Base-by-base conservation (phyloP, 2,113 vertebrate genomes). In the Egretta garzetta region DNA sequence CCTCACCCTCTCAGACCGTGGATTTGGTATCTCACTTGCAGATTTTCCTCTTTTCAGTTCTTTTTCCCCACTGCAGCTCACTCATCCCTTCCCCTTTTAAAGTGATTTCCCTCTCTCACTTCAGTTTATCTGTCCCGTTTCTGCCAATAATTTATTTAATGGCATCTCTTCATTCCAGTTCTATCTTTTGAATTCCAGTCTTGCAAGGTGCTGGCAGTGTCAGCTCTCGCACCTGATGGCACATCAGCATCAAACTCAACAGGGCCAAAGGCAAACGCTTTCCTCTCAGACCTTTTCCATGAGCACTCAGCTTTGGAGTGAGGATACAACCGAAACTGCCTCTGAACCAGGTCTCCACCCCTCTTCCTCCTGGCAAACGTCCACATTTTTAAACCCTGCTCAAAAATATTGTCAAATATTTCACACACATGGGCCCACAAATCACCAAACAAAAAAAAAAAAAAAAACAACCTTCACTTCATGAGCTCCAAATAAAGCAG, bases 191-290 rank as follows among this genome's bases (percentile, higher is more conserved):
- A 73, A 41, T 70, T 76, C 47, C 24, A 8, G 23, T 33, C 60
- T 86, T 47, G 47, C 32, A 56, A 33, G 0, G 0, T 24, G 21
- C 23, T 55, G 53, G 14, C 50, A 33, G 52, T n/a, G 39, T 76
- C 79, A 67, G 21, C 23, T 83, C 83, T 75, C 75, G 19, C 30
- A 86, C 53, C 53, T 6, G 10, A 30, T 14, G 15, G 50, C 9
- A 41, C 32, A 70, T 8, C 41, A 55, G 16, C 27, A 70, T 16
- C 13, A 17, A 62, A 67, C 27, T 43, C 68, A 56, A 59, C 14
- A 11, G 6, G 28, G 41, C 37, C 67, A 67, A 86, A 90, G 10
- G 20, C 41, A 55, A 60, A 67, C 6, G 3, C 41, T 88, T 93
- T 11, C 67, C 27, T 79, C 49, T 33, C 35, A 56, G 33, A 82